phyloP scores from a whole-genome alignment of 2,113 vertebrate species.

The Chaetops frenatus region DNA sequence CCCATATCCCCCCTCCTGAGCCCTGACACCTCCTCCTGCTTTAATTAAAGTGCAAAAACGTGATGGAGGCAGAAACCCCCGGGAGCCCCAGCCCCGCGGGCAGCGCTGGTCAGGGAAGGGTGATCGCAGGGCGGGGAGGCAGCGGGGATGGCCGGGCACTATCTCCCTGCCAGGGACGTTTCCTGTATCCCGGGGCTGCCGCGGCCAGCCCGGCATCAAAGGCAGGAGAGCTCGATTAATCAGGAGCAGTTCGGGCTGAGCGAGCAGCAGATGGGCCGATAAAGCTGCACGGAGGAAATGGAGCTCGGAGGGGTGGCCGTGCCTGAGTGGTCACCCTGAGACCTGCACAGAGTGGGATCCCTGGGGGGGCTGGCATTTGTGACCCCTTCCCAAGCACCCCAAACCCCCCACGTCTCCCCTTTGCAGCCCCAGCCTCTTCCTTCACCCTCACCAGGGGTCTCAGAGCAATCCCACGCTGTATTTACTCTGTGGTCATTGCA shows the following conservation, averaged over 20 bases:
- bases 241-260: slow-evolving; percentile 79
- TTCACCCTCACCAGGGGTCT: fast-evolving
- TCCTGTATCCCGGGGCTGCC: slow-evolving; percentile 70
- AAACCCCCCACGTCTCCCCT: fast-evolving
- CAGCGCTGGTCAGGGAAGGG: slow-evolving; percentile 70
- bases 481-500: slow-evolving; percentile 39
- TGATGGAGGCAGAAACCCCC: neutral
- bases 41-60: neutral
- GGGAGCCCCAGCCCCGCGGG: neutral
- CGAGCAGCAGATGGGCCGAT: slow-evolving; percentile 85
- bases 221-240: slow-evolving; percentile 80
- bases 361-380: neutral
- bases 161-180: slow-evolving; percentile 69
- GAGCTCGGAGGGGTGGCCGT: slow-evolving; percentile 74
- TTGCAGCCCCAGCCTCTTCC: neutral
- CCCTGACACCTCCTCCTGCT: neutral
- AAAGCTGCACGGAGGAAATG: slow-evolving; percentile 82
- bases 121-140: slow-evolving; percentile 62
- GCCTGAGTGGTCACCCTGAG: slow-evolving; percentile 65
- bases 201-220: slow-evolving; percentile 74
- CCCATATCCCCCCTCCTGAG: neutral
- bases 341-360: neutral
- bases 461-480: neutral
- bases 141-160: slow-evolving; percentile 13
- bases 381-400: neutral